A percentile compares a stretch with the other conserved stretches of the same genome.
phyloP scores from a whole-genome alignment of 2,113 vertebrate species.

The Petrocephalus microphthalmus region DNA sequence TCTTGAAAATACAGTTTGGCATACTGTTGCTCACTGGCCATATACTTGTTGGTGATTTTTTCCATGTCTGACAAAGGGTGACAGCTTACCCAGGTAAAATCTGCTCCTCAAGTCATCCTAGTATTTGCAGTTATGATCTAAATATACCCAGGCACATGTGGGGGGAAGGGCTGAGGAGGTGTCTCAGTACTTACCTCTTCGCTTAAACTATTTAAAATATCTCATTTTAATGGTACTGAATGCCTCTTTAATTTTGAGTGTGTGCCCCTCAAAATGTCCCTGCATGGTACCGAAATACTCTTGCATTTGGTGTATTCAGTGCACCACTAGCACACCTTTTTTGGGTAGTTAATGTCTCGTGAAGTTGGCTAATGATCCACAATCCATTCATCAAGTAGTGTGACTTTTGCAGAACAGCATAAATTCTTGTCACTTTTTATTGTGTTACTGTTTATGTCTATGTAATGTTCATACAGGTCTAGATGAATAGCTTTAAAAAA shows the following conservation, averaged over 20 bases:
- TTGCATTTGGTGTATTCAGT: background rate
- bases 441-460: background rate
- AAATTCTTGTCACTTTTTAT: background rate
- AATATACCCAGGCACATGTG: background rate
- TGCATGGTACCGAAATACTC: background rate
- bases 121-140: background rate
- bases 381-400: background rate
- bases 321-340: background rate
- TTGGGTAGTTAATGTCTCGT: background rate
- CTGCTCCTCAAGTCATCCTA: background rate
- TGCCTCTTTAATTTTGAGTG: background rate
- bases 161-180: background rate
- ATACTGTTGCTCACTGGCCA: background rate
- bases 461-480: background rate
- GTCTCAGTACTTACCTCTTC: background rate
- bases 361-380: no score
- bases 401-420: background rate
- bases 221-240: background rate
- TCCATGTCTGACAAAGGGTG: background rate
- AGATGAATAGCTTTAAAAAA: background rate
- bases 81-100: background rate
- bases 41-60: background rate
- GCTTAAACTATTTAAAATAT: background rate
- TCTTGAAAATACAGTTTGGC: background rate
- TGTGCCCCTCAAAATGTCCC: background rate